Evolutionary conservation across 1,140 invertebrate genomes (phyloP).

Genomic region (Drosophila sucinea): DNA sequence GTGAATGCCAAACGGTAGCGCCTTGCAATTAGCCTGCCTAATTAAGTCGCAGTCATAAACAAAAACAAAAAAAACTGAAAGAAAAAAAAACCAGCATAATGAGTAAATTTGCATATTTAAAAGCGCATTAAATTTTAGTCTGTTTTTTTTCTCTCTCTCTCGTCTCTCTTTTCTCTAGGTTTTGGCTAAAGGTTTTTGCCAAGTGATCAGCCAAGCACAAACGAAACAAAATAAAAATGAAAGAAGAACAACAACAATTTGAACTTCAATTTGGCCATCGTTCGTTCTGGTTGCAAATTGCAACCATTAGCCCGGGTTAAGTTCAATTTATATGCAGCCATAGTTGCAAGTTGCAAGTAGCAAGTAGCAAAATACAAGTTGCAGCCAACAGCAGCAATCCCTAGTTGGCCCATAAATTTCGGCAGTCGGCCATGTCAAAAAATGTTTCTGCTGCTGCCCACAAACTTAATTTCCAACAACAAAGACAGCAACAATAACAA

Average conservation of each 20-base stretch:
- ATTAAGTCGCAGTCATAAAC: slow-evolving; percentile 65
- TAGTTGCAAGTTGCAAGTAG: slow-evolving; percentile 12
- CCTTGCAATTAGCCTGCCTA: slow-evolving; percentile 69
- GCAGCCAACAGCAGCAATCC: slow-evolving; percentile 5
- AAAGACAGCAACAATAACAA: neutral
- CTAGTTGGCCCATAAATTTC: slow-evolving; percentile 53
- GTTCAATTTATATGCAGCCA: slow-evolving; percentile 60
- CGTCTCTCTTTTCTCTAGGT: neutral
- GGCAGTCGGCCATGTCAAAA: slow-evolving; percentile 56
- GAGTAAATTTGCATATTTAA: slow-evolving; percentile 75
- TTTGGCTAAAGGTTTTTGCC: slow-evolving; percentile 38
- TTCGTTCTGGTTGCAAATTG: slow-evolving; percentile 25
- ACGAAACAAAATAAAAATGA: neutral
- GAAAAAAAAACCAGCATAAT: slow-evolving; percentile 57
- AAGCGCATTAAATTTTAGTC: slow-evolving; percentile 52
- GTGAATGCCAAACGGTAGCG: slow-evolving; percentile 64
- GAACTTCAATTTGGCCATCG: slow-evolving; percentile 17
- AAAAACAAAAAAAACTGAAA: neutral
- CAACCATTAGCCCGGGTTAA: slow-evolving; percentile 27
- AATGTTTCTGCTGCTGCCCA: slow-evolving; percentile 26
- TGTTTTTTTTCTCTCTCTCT: neutral
- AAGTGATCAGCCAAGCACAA: slow-evolving; percentile 22
- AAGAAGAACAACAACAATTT: slow-evolving; percentile 14
- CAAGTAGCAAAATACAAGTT: neutral
- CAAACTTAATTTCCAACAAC: slow-evolving; percentile 56